Conservation (phyloP, 2,797 vertebrate genomes). For the Lepilemur septentrionalis region DNA sequence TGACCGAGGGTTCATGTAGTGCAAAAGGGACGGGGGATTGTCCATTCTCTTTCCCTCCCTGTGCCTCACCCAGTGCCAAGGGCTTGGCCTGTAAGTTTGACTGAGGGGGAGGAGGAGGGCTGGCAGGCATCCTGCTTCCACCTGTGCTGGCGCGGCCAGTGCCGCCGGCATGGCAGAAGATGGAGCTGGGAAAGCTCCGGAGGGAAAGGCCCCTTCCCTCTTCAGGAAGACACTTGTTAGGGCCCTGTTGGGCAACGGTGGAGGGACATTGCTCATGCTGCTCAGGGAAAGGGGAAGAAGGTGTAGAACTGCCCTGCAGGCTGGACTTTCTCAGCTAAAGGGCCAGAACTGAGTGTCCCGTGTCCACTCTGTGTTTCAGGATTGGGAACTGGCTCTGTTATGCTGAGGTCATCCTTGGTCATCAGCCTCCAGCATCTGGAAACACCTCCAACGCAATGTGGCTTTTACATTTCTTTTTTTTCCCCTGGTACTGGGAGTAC, state of each 20-base stretch:
- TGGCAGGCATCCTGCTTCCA: neutral
- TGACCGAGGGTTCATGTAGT: neutral
- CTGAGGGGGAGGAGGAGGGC: no score
- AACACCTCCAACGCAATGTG: conserved; percentile 69
- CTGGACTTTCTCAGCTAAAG: neutral
- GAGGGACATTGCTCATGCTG: neutral
- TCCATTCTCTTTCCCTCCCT: neutral
- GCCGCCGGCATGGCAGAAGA: neutral
- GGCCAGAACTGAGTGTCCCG: neutral
- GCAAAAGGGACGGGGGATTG: neutral
- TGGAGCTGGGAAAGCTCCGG: neutral
- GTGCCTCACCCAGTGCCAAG: neutral
- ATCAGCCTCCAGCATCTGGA: conserved; percentile 73
- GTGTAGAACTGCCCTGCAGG: neutral
- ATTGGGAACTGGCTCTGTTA: conserved; percentile 55
- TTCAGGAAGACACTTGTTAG: rapidly evolving
- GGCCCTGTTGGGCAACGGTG: neutral
- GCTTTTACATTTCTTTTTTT: conserved; percentile 76
- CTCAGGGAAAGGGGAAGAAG: neutral
- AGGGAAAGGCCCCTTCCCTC: neutral
- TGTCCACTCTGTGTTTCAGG: conserved; percentile 74
- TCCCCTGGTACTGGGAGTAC: conserved; percentile 90
- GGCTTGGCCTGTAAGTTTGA: neutral
- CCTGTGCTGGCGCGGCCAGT: neutral
- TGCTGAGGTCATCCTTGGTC: conserved; percentile 69